Conservation (phyloP, 2,888 invertebrate genomes). For the Lasioglossum oenotherae region DNA sequence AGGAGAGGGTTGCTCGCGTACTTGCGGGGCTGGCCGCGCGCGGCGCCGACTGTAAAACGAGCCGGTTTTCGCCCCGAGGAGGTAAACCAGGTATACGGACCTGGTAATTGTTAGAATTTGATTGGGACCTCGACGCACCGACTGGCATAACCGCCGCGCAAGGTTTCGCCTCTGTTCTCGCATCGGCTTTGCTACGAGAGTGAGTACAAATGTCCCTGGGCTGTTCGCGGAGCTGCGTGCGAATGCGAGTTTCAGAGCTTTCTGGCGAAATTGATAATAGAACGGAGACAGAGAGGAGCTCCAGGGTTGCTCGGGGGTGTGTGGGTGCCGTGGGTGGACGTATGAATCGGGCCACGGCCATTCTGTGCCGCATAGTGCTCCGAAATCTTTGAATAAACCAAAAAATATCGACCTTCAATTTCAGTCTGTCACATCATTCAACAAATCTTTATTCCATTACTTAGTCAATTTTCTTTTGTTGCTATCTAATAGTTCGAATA, state of each 20-base stretch:
- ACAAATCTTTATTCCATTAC: not conserved
- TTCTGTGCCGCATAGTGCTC: not conserved
- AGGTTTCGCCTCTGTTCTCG: not conserved
- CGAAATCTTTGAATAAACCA: not conserved
- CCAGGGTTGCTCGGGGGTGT: not conserved
- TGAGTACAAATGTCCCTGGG: constrained; percentile 62
- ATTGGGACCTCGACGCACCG: constrained; percentile 70
- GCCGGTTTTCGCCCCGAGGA: constrained; percentile 70
- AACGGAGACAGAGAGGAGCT: not conserved
- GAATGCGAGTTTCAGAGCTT: constrained; percentile 60
- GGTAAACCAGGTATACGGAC: constrained; percentile 63
- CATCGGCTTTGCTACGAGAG: constrained; percentile 21
- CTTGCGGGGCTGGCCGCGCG: not conserved
- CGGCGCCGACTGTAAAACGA: constrained; percentile 65
- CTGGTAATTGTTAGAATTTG: constrained; percentile 79
- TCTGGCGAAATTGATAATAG: constrained; percentile 64
- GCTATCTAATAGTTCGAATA: too few species aligned
- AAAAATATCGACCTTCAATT: not conserved
- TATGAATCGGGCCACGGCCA: not conserved
- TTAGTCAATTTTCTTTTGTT: too few species aligned
- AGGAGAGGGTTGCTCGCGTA: not conserved
- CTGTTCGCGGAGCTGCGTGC: constrained; percentile 56
- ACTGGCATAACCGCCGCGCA: constrained; percentile 31
- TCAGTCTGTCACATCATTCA: not conserved
- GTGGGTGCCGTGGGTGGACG: not conserved